A percentile compares a stretch with the other conserved stretches of the same genome.
Evolutionary conservation across 2,888 invertebrate species (phyloP).

Genomic region (Thumatha senex): DNA sequence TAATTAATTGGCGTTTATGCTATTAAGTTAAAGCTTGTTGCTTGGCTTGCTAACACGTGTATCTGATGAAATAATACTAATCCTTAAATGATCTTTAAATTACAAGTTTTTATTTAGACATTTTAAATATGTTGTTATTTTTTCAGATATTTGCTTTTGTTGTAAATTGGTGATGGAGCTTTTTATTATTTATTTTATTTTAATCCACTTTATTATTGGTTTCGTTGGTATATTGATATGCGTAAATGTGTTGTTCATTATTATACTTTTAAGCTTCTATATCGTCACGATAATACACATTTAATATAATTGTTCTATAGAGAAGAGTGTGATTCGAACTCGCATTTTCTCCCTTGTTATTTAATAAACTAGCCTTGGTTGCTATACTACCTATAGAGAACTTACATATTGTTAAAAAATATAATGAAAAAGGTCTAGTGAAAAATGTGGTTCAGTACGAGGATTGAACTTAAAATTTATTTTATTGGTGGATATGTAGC

Average conservation of each 20-base stretch:
- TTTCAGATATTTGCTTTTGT: slow-evolving; percentile 39
- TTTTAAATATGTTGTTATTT: slow-evolving; percentile 33
- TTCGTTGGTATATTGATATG: slow-evolving; percentile 37
- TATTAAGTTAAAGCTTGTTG: slow-evolving; percentile 47
- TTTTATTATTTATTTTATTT: slow-evolving; percentile 32
- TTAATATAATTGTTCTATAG: too few relatives aligned
- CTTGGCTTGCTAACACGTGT: slow-evolving; percentile 55
- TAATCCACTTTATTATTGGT: slow-evolving; percentile 30
- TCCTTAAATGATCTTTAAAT: neutral
- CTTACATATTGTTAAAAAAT: too few relatives aligned
- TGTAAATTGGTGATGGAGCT: slow-evolving; percentile 30
- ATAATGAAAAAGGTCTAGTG: too few relatives aligned
- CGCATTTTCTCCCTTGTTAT: too few relatives aligned
- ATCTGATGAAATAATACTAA: slow-evolving; percentile 48
- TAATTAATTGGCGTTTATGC: slow-evolving; percentile 62
- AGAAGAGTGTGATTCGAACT: too few relatives aligned
- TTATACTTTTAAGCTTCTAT: slow-evolving; percentile 61
- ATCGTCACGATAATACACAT: slow-evolving; percentile 42
- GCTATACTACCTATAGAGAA: neutral
- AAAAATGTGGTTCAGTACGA: too few relatives aligned
- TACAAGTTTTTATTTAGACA: neutral
- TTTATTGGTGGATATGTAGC: too few relatives aligned
- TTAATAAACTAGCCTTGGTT: neutral
- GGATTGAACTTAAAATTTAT: too few relatives aligned
- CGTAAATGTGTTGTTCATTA: slow-evolving; percentile 21